Conservation (phyloP, 1,140 invertebrate species). For the Octopus bimaculoides region DNA sequence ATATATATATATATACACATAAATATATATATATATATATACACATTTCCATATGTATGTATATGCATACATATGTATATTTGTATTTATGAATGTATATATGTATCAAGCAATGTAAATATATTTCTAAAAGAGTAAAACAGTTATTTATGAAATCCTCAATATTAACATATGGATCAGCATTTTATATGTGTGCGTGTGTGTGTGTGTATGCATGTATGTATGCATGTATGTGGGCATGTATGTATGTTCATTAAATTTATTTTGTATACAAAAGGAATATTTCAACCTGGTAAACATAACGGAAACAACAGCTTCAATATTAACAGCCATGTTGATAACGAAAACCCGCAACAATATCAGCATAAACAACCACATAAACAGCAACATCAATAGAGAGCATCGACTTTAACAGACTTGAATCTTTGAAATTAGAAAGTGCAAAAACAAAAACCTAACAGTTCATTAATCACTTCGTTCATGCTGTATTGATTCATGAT, state of each 20-base stretch:
- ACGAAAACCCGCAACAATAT: neutral
- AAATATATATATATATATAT: neutral
- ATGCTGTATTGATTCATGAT: no score
- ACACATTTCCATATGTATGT: neutral
- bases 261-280: neutral
- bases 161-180: neutral
- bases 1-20: neutral
- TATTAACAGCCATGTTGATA: neutral
- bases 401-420: no score
- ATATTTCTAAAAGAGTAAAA: neutral
- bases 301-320: neutral
- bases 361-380: neutral
- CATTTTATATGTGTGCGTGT: neutral
- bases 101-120: neutral
- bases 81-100: neutral
- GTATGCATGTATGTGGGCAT: neutral
- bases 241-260: neutral
- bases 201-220: neutral
- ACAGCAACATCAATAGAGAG: neutral
- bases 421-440: no score
- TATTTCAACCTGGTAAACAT: neutral
- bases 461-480: no score
- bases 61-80: constrained; percentile 5
- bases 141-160: neutral
- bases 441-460: no score